Evolutionary conservation across 2,888 invertebrate species (phyloP).

Genomic region (Metallyticus violacea): DNA sequence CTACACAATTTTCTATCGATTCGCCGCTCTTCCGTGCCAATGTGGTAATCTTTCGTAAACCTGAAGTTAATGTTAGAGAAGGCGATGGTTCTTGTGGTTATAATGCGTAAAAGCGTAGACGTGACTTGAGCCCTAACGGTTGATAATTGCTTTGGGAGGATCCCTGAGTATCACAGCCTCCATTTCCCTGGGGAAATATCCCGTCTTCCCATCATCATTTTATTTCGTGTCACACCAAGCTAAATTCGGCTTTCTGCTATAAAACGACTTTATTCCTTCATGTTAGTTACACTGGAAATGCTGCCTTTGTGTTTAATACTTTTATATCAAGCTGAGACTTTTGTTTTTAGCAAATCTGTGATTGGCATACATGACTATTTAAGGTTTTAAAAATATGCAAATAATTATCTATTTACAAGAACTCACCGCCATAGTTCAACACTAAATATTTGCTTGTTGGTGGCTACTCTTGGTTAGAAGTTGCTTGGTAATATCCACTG

Average conservation of each 20-base stretch:
- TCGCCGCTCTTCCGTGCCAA: background rate
- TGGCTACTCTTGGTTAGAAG: no score
- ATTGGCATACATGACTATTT: no score
- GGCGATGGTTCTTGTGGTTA: background rate
- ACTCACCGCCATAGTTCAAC: no score
- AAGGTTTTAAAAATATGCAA: no score
- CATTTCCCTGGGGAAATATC: background rate
- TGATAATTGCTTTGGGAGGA: conserved; percentile 9
- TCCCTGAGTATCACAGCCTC: background rate
- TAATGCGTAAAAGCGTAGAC: background rate
- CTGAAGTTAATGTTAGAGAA: background rate
- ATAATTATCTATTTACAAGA: no score
- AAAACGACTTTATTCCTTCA: background rate
- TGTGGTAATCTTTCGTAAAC: background rate
- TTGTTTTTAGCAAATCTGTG: no score
- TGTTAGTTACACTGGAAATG: background rate
- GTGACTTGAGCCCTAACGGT: background rate
- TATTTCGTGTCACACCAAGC: background rate
- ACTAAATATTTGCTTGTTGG: no score
- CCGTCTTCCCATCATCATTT: background rate
- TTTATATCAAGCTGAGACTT: background rate
- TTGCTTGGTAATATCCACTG: no score
- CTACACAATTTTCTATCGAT: background rate
- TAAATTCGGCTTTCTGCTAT: background rate
- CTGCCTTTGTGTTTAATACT: background rate